These are phyloP conservation scores for Podarcis siculus DNA, from an alignment of 2,797 vertebrate genomes.

Conservation along the genomic window DNA sequence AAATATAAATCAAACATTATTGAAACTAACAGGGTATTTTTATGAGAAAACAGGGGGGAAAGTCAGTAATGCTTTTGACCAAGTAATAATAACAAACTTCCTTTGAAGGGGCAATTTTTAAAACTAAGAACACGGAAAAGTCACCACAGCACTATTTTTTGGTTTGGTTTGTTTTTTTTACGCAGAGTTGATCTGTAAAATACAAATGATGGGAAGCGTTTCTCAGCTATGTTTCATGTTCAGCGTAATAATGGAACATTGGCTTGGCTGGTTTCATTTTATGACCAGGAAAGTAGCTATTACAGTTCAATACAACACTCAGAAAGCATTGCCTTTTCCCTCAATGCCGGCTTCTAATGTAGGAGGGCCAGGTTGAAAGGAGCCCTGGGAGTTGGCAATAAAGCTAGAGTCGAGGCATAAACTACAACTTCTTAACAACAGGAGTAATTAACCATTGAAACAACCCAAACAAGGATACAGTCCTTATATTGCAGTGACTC, in stretches of 20 bases:
- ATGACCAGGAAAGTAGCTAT: slow-evolving; percentile 15
- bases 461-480: not conserved
- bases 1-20: not conserved
- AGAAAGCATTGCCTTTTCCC: not conserved
- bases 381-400: slow-evolving; percentile 17
- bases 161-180: not conserved
- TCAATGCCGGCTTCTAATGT: not conserved
- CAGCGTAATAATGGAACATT: not conserved
- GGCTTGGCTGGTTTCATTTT: not conserved
- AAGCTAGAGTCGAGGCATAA: not conserved
- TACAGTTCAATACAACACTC: not conserved
- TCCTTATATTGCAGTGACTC: not conserved
- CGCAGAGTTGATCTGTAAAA: not conserved
- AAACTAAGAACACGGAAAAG: not conserved
- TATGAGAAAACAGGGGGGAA: too few relatives aligned
- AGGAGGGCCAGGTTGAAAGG: not conserved
- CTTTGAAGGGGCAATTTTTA: not conserved
- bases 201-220: not conserved
- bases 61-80: not conserved
- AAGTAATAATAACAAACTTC: not conserved
- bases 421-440: slow-evolving; percentile 9
- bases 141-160: not conserved
- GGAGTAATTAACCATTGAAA: slow-evolving; percentile 32
- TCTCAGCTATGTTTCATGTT: not conserved
- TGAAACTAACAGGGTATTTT: not conserved